Conservation (phyloP, 1,140 invertebrate genomes). For the Orchesella cincta region DNA sequence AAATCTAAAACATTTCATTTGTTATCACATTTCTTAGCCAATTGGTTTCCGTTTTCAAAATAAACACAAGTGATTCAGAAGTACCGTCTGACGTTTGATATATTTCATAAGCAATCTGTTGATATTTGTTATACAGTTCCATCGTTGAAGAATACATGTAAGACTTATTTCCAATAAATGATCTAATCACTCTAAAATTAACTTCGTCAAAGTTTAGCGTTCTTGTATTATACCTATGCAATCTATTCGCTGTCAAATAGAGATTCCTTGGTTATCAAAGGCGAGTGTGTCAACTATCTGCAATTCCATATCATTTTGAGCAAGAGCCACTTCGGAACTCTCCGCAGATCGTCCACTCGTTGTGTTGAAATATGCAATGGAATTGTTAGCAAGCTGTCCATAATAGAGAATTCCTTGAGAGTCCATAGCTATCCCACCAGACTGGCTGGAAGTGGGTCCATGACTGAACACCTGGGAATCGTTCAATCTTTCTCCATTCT, state of each 20-base stretch:
- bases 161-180: conserved; percentile 61
- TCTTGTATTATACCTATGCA: conserved; percentile 65
- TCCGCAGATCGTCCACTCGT: conserved; percentile 36
- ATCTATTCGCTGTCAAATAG: conserved; percentile 67
- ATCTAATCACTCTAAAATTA: conserved; percentile 65
- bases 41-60: no score
- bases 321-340: conserved; percentile 56
- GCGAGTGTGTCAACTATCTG: conserved; percentile 72
- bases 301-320: conserved; percentile 65
- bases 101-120: no score
- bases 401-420: conserved; percentile 69
- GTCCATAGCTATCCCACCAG: conserved; percentile 66
- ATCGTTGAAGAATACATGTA: conserved; percentile 70
- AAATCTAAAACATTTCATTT: no score
- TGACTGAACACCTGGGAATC: background rate
- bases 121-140: no score
- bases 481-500: background rate
- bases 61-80: no score
- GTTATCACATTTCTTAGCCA: no score
- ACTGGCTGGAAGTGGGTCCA: background rate
- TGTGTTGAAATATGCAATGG: conserved; percentile 69
- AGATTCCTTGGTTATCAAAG: conserved; percentile 66
- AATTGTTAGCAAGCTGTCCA: conserved; percentile 66
- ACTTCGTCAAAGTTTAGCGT: conserved; percentile 60
- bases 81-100: no score